These are phyloP conservation scores for Carpatolechia fugitivella DNA, from an alignment of 2,888 invertebrate genomes.

Conservation along the genomic window DNA sequence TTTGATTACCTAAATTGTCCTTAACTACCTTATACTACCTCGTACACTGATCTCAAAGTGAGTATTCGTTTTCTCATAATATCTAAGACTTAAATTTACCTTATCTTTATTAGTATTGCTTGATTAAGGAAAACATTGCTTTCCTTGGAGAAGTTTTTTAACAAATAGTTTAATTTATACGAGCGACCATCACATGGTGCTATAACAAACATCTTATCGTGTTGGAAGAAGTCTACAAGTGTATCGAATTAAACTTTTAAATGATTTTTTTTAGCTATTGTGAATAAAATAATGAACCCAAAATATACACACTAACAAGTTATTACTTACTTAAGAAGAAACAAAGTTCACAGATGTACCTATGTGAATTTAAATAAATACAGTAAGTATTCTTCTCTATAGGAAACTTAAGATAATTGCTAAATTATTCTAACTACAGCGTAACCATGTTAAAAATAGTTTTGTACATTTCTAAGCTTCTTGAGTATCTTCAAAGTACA, in stretches of 20 bases:
- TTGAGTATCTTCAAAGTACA: conserved; percentile 35
- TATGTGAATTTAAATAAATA: background rate
- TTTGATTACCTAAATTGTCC: conserved; percentile 47
- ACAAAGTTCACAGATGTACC: too few relatives aligned
- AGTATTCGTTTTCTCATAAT: conserved; percentile 67
- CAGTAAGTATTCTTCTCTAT: background rate
- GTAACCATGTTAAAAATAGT: conserved; percentile 54
- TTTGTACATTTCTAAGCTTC: conserved; percentile 73
- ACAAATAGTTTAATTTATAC: conserved; percentile 55
- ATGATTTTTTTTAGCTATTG: background rate
- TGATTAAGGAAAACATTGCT: conserved; percentile 68
- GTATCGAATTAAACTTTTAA: background rate
- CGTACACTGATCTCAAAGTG: conserved; percentile 74
- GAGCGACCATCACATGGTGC: conserved; percentile 70
- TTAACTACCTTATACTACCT: conserved; percentile 53
- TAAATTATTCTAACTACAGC: conserved; percentile 69
- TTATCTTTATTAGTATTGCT: conserved; percentile 75
- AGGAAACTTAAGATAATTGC: conserved; percentile 29
- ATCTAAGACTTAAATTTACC: conserved; percentile 62
- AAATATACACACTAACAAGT: conserved; percentile 26
- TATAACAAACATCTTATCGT: conserved; percentile 50
- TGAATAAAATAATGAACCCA: conserved; percentile 16
- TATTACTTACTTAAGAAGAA: conserved; percentile 22
- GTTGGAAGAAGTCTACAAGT: conserved; percentile 27
- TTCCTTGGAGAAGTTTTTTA: conserved; percentile 62